Evolutionary conservation across 2,113 vertebrate species (phyloP).

Genomic region (Sander lucioperca): DNA sequence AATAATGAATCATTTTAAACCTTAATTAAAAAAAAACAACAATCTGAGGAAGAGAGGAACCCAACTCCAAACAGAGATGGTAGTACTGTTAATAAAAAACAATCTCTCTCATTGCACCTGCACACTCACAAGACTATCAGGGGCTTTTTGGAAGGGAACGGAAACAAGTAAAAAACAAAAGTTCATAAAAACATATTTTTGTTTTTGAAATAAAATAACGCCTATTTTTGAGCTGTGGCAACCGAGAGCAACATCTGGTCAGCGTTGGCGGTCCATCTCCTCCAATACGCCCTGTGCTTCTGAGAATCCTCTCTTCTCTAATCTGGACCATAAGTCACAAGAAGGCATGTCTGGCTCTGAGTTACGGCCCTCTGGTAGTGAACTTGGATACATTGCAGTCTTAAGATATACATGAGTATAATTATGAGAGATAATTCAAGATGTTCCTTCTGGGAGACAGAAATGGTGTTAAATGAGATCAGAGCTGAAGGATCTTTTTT

Average conservation of each 20-base stretch:
- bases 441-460: constrained; percentile 42
- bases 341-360: constrained; percentile 46
- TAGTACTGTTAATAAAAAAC: neutral
- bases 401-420: constrained; percentile 37
- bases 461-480: constrained; percentile 8
- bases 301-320: constrained; percentile 50
- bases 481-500: neutral
- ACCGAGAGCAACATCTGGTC: constrained; percentile 29
- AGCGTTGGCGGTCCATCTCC: constrained; percentile 19
- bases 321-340: constrained; percentile 63
- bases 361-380: constrained; percentile 23
- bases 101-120: too few relatives aligned
- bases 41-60: neutral
- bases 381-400: constrained; percentile 43
- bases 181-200: neutral
- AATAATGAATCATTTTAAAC: neutral
- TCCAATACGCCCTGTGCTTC: constrained; percentile 14
- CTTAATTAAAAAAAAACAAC: neutral
- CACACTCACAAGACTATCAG: too few relatives aligned
- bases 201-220: neutral
- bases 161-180: neutral
- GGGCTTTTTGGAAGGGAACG: neutral
- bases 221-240: neutral
- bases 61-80: neutral
- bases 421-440: constrained; percentile 57